phyloP scores from a whole-genome alignment of 2,888 invertebrate genomes.

The Cephus pygmeus region DNA sequence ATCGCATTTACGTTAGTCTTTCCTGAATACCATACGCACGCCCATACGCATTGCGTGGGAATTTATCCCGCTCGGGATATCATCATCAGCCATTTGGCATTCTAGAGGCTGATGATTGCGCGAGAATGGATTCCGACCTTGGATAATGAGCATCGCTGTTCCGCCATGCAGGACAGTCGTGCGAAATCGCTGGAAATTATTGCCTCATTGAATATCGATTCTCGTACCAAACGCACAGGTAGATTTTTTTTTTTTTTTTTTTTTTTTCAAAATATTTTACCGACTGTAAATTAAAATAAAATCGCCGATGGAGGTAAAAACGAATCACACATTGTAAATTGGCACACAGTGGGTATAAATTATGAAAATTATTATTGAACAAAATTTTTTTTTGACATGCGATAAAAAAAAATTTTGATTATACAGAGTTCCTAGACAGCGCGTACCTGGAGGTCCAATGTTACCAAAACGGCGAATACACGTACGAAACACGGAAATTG shows the following conservation, averaged over 20 bases:
- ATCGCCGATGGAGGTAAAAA: too few species aligned
- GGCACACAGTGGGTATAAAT: neutral
- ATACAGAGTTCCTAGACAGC: neutral
- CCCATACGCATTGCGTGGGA: too few species aligned
- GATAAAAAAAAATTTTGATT: neutral
- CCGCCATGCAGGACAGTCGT: neutral
- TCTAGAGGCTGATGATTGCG: neutral
- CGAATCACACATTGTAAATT: too few species aligned
- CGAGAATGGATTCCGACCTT: neutral
- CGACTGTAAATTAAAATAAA: too few species aligned
- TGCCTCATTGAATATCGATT: neutral
- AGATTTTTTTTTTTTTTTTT: too few species aligned
- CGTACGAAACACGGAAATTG: neutral
- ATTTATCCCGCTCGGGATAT: neutral
- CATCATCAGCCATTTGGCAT: neutral
- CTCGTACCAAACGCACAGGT: too few species aligned
- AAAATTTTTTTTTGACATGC: neutral
- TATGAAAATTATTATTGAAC: neutral
- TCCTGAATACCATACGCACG: neutral
- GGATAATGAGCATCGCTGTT: neutral
- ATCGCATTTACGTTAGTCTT: neutral
- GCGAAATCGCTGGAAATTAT: neutral
- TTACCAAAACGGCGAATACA: neutral
- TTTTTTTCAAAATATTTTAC: too few species aligned
- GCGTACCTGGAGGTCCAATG: neutral